Evolutionary conservation across 2,797 vertebrate species (phyloP).

Genomic region (Malurus splendens): DNA sequence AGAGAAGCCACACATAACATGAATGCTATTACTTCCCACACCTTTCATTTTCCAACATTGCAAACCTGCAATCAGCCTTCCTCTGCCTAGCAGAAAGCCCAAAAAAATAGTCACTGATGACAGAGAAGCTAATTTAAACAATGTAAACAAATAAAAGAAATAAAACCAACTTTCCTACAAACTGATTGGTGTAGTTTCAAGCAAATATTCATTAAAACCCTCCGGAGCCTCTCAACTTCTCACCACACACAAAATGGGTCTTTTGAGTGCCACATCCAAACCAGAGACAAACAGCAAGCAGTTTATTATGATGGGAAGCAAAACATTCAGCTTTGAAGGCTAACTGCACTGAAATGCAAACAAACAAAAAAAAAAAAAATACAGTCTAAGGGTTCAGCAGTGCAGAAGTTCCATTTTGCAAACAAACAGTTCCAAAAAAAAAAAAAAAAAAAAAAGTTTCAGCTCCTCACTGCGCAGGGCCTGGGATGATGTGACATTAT

Average conservation of each 20-base stretch:
- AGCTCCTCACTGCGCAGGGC: not conserved
- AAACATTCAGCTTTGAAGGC: not conserved
- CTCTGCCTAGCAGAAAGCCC: not conserved
- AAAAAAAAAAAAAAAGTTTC: not conserved
- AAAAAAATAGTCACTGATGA: not conserved
- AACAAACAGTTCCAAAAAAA: not conserved
- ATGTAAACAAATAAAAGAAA: not conserved
- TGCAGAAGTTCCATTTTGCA: slow-evolving; percentile 15
- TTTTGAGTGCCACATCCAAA: slow-evolving; percentile 24
- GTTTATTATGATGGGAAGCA: not conserved
- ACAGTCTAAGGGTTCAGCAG: not conserved
- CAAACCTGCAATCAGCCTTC: not conserved
- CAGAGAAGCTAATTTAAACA: slow-evolving; percentile 6
- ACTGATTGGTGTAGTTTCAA: not conserved
- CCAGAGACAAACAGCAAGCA: not conserved
- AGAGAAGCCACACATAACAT: not conserved
- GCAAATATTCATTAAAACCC: slow-evolving; percentile 35
- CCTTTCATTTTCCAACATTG: not conserved
- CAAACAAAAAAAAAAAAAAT: not conserved
- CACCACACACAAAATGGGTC: not conserved
- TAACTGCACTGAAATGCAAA: slow-evolving; percentile 16
- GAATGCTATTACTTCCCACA: not conserved
- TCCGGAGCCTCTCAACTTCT: not conserved
- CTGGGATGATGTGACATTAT: slow-evolving; percentile 16
- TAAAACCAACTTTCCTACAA: not conserved